Percentiles rank a stretch among this genome's conserved stretches.
phyloP scores from a whole-genome alignment of 2,797 vertebrate genomes.

The Enteromius afrohamiltoni region DNA sequence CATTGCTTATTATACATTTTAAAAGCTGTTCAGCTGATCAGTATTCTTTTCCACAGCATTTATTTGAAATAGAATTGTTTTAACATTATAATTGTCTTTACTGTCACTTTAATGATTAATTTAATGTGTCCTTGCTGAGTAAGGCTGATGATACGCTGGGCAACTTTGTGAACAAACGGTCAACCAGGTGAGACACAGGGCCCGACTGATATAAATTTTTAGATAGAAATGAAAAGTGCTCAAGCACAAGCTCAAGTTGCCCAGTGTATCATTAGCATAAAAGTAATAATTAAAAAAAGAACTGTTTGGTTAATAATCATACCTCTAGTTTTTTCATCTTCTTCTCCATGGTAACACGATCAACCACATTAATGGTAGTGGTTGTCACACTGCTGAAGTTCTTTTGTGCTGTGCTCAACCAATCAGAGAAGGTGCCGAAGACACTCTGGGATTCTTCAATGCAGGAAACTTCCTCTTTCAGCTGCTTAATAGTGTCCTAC shows the following conservation, averaged over 20 bases:
- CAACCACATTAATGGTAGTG: conserved; percentile 80
- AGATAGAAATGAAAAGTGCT: no score
- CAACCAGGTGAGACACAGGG: no score
- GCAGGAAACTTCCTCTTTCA: conserved; percentile 89
- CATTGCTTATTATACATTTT: not conserved
- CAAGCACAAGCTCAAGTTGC: no score
- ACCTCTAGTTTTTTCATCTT: conserved; percentile 94
- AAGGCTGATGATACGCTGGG: not conserved
- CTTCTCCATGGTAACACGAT: conserved; percentile 85
- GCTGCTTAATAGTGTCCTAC: conserved; percentile 91
- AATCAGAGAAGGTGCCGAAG: conserved; percentile 85
- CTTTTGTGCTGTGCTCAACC: conserved; percentile 85
- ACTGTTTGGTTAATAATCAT: not conserved
- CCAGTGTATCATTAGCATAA: not conserved
- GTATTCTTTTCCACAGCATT: not conserved
- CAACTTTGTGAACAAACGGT: no score
- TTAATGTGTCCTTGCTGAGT: not conserved
- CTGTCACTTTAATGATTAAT: not conserved
- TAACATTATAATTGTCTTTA: not conserved
- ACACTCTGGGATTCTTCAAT: conserved; percentile 90
- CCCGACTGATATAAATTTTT: no score
- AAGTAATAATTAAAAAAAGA: not conserved
- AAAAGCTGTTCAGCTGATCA: not conserved
- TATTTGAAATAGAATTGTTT: not conserved
- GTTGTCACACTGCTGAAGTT: conserved; percentile 82